A percentile compares a stretch with the other conserved stretches of the same genome.
Evolutionary conservation across 2,888 invertebrate genomes (phyloP).

Genomic region (Orthosia cruda): DNA sequence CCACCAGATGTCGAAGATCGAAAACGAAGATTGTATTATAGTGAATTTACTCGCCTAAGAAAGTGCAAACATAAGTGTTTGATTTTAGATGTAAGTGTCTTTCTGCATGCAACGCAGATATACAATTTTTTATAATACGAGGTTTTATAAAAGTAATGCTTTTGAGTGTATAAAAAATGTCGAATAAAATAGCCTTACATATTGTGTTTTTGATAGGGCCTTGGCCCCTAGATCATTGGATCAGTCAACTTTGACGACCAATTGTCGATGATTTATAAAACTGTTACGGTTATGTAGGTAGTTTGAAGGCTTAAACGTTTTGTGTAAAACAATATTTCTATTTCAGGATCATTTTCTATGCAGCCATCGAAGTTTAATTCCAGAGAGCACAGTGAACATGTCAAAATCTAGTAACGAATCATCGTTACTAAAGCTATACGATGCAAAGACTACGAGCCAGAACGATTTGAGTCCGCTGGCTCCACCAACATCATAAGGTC

Average conservation of each 20-base stretch:
- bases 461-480: neutral
- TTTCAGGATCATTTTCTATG: conserved; percentile 63
- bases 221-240: neutral
- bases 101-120: neutral
- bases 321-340: neutral
- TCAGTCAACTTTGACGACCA: neutral
- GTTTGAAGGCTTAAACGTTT: neutral
- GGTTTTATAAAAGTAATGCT: neutral
- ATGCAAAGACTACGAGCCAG: conserved; percentile 19
- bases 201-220: neutral
- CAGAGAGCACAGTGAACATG: neutral
- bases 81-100: conserved; percentile 79
- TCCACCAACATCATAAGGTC: neutral
- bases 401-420: conserved; percentile 24
- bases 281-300: neutral
- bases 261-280: neutral
- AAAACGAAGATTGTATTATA: conserved; percentile 74
- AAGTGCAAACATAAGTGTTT: conserved; percentile 81
- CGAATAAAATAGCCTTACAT: too few relatives aligned
- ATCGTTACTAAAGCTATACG: conserved; percentile 34
- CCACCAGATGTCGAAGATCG: conserved; percentile 81
- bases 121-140: neutral
- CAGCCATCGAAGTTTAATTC: conserved; percentile 33
- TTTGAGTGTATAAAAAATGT: neutral
- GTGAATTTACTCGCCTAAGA: conserved; percentile 74